Percentiles rank a stretch among this genome's conserved stretches.
phyloP scores from a whole-genome alignment of 2,113 vertebrate species.

The pig (Sus scrofa) region T2T-Sscrofa CM000829.6:33284001-33284500 shows the following conservation, averaged over 20 bases:
- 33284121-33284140: not conserved
- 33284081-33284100: not conserved
- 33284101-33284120: no score
- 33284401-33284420: fast-evolving
- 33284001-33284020: not conserved
- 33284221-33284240: not conserved
- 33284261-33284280: not conserved
- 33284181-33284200: not conserved
- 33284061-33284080: not conserved
- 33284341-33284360: not conserved
- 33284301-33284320: not conserved
- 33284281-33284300: not conserved
- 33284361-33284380: not conserved
- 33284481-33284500: not conserved
- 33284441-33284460: not conserved
- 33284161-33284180: not conserved
- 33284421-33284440: not conserved
- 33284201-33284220: not conserved
- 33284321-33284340: not conserved
- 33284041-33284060: not conserved
- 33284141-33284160: not conserved
- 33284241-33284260: not conserved
- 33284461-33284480: fast-evolving
- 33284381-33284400: no score
- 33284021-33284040: not conserved